Base-by-base conservation (phyloP, 1,140 invertebrate species). In the Euschistus heros region DNA sequence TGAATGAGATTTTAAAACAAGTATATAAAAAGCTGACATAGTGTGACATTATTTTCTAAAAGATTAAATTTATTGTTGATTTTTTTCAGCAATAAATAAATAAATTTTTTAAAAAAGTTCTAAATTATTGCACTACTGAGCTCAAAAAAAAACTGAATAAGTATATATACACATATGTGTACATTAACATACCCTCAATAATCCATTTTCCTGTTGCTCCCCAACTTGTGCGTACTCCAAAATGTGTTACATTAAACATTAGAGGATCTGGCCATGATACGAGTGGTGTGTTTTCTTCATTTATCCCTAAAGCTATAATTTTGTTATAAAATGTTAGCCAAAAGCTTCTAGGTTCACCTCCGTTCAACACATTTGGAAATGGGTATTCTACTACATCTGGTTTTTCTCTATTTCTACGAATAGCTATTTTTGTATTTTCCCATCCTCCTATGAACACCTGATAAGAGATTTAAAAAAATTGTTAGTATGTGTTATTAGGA, bases 161-260 rank as follows among this genome's bases (percentile, higher is more conserved):
- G 8, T 15, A 55, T 15, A 13, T 15, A 55, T 8, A n/a, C n/a
- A n/a, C n/a, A n/a, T n/a, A n/a, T n/a, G n/a, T n/a, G n/a, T n/a
- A n/a, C n/a, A n/a, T n/a, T n/a, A n/a, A n/a, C n/a, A 10, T 67
- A 88, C 87, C 85, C 80, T 91, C 87, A 71, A 93, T 82, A 26
- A 85, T 78, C 90, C 90, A 93, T 42, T 84, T 81, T n/a, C 90
- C 90, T 64, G 74, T 77, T 0, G 89, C 84, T 22, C 89, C 90
- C 88, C 89, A 92, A 52, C 87, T 89, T 52, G 90, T 92, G 74
- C 87, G 87, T 15, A 92, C 81, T 50, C 89, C 90, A 24, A 89
- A 85, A 73, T 86, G 84, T 65, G 79, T 79, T 26, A 91, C 80
- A 0, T 77, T 77, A 70, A 89, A 83, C 0, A 83, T 80, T 68